Evolutionary conservation across 2,888 invertebrate species (phyloP).

Genomic region (Tiliacea aurago): DNA sequence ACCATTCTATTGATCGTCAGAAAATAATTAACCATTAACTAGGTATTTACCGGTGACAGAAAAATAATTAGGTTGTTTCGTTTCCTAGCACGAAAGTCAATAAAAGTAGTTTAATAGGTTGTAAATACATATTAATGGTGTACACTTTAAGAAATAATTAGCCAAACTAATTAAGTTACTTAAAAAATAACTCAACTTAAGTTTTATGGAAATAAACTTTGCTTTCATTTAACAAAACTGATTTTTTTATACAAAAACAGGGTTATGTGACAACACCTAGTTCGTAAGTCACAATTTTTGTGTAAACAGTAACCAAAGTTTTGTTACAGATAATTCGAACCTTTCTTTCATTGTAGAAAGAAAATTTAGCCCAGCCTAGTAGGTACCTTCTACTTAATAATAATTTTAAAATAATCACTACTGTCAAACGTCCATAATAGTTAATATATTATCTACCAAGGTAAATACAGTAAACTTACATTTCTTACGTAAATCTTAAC

Average conservation of each 20-base stretch:
- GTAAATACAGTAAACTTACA: background rate
- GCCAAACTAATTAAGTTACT: too few relatives aligned
- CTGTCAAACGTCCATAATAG: background rate
- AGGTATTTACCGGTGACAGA: background rate
- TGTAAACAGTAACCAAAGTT: too few relatives aligned
- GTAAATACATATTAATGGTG: background rate
- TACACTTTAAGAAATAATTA: too few relatives aligned
- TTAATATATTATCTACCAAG: background rate
- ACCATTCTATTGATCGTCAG: slow-evolving; percentile 27
- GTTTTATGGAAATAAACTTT: too few relatives aligned
- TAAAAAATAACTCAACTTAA: too few relatives aligned
- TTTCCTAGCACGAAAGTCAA: background rate
- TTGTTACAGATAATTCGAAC: too few relatives aligned
- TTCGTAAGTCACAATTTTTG: too few relatives aligned
- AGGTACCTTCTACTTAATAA: background rate
- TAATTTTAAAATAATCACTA: background rate
- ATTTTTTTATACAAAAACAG: too few relatives aligned
- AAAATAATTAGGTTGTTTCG: background rate
- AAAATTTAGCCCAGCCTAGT: background rate
- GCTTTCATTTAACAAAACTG: too few relatives aligned
- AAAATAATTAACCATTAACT: background rate
- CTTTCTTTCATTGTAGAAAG: too few relatives aligned
- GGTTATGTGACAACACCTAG: too few relatives aligned
- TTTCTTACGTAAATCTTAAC: background rate
- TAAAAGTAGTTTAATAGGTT: background rate